Evolutionary conservation across 2,113 vertebrate genomes (phyloP), one percentile per base, ranked within the genome.

Genomic region (Cranoglanis bouderius): DNA sequence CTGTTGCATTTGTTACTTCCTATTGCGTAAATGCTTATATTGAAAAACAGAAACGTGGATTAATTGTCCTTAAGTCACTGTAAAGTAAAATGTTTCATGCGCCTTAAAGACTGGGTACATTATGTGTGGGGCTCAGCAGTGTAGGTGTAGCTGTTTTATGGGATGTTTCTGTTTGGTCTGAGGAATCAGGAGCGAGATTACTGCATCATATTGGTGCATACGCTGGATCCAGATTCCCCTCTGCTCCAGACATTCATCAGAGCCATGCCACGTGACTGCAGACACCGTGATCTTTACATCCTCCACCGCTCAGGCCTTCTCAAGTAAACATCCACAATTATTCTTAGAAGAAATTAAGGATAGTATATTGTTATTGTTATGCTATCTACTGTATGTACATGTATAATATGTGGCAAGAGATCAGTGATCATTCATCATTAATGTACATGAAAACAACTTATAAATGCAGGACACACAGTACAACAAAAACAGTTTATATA

Each of bases 241-340:
- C 92, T 99, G 92, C 90, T 98, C 78, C 96, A 94, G 94, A 95
- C 92, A 90, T 98, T 98, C 85, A 86, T 94, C 88, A 95, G 96
- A 46, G 90, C 94, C 0, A 85, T 94, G 0, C 96, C 96, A 0
- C 94, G 84, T 38, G 90, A 80, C 51, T 88, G 87, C 81, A 94
- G 94, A 88, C 93, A 26, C 0, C 82, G 85, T 0, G 97, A 99
- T 32, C 96, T 99, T 26, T 99, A 98, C 2, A 14, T 98, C 87
- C 95, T 96, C 86, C 97, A 96, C 92, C 95, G 96, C 0, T 91
- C 94, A 0, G 96, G 95, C 4, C 67, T 97, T 91, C 94, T 97
- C 87, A 97, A 93, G 98, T 99, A 92, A 53, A 85, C 57, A n/a
- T 14, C 55, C 74, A 26, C 70, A 59, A 43, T 40, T 61, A 61